Conservation (phyloP, 1,140 invertebrate genomes). For the Wasmannia auropunctata region DNA sequence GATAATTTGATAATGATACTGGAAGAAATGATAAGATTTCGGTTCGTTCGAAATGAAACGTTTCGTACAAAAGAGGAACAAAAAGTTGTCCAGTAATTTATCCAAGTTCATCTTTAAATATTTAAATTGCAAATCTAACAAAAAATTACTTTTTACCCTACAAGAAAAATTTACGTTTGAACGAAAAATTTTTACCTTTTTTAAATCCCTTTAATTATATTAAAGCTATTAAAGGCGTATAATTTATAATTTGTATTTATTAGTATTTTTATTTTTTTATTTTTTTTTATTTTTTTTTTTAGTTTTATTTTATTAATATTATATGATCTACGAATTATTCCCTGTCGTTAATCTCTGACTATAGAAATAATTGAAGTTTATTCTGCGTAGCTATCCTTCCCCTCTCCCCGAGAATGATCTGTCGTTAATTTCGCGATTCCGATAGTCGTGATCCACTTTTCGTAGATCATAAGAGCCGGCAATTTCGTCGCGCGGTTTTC, state of each 20-base stretch:
- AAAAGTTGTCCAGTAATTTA: neutral
- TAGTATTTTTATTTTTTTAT: neutral
- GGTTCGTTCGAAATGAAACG: neutral
- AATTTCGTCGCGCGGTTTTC: slow-evolving; percentile 43
- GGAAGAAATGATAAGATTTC: neutral
- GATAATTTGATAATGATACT: neutral
- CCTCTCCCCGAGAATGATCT: neutral
- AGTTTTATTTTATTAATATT: neutral
- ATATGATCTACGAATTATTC: neutral
- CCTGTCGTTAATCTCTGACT: neutral
- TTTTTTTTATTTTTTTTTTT: too few relatives aligned
- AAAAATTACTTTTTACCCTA: too few relatives aligned
- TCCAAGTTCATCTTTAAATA: neutral
- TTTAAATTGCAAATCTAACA: neutral
- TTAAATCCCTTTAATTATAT: neutral
- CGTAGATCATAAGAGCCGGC: neutral
- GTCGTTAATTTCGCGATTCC: slow-evolving; percentile 32
- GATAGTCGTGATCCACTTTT: neutral
- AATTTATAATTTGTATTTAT: neutral
- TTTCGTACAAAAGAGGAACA: neutral
- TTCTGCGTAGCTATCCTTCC: neutral
- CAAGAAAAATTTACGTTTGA: neutral
- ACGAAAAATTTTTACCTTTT: neutral
- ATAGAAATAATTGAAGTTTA: neutral
- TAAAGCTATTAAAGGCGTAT: too few relatives aligned